Evolutionary conservation across 2,797 vertebrate genomes (phyloP), one percentile per base, ranked within the genome.

Genomic region (Xerus rutilus): DNA sequence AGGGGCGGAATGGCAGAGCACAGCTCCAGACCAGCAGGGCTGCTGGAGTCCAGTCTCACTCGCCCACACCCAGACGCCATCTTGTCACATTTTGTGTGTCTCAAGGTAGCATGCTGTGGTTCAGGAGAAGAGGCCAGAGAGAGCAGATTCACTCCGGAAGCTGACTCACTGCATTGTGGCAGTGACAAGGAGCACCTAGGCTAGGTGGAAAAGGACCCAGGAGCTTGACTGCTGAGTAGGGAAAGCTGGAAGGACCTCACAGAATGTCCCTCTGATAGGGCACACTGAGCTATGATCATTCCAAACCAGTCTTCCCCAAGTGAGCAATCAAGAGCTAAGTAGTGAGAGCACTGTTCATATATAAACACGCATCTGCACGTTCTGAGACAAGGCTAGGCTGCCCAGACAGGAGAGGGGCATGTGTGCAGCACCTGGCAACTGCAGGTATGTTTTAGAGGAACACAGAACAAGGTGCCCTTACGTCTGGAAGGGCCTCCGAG

Each of bases 61-160:
- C 49, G 25, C 23, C 14, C 13, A 13, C 0, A 30, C 0, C 2
- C 3, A 83, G 47, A 52, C 0, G 10, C 39, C 30, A 14, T 43
- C 43, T 39, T 57, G 7, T 35, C 79, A 47, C 32, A 12, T 9
- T 8, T 15, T 7, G 10, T 52, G 52, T 32, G 32, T 69, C 65
- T 52, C 82, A 62, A 20, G 9, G 52, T 84, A 78, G 74, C 21
- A 13, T 6, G 30, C 32, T 43, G 12, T 9, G 18, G 18, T 9
- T 70, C 6, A 12, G 13, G 45, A 52, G n/a, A 17, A 18, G 3
- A 79, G 35, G 21, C 21, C 1, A 20, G 28, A 47, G 9, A 13
- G 7, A 25, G 30, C 2, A 32, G 5, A 2, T 3, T 12, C 52
- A 12, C 49, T 17, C 30, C 5, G 7, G 49, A 59, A 43, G 79